A percentile compares a stretch with the other conserved stretches of the same genome.
Evolutionary conservation across 2,113 vertebrate species (phyloP).

Genomic region (Talpa occidentalis): DNA sequence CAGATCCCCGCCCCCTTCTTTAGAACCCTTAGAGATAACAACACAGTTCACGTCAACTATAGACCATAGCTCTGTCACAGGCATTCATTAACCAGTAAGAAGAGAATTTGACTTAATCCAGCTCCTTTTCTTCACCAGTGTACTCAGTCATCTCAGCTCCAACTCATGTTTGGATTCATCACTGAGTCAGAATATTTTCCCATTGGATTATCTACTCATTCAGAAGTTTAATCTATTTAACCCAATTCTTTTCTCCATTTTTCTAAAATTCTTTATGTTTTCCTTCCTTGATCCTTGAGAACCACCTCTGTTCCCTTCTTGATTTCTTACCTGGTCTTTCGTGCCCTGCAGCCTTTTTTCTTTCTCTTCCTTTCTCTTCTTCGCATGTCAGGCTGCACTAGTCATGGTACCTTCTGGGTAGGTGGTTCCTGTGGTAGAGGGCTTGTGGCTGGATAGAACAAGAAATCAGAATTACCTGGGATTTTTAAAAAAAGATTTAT

Average conservation of each 20-base stretch:
- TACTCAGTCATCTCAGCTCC: not conserved
- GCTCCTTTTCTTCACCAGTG: not conserved
- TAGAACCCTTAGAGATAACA: not conserved
- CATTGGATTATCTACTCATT: not conserved
- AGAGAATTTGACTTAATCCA: not conserved
- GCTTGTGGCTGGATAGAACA: not conserved
- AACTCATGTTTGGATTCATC: not conserved
- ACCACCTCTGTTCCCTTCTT: not conserved
- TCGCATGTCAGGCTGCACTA: not conserved
- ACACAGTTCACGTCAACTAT: not conserved
- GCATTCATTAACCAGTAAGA: not conserved
- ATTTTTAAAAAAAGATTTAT: no score
- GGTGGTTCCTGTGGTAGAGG: not conserved
- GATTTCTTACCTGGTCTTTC: not conserved
- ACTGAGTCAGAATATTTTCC: not conserved
- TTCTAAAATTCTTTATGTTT: not conserved
- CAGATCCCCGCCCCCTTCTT: not conserved
- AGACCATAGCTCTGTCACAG: not conserved
- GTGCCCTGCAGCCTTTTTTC: not conserved
- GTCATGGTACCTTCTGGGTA: not conserved
- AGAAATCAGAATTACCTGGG: not conserved
- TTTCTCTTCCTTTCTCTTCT: not conserved
- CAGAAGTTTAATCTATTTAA: constrained; percentile 8
- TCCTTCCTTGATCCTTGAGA: not conserved
- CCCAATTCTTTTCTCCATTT: not conserved